Evolutionary conservation across 2,888 invertebrate species (phyloP), one percentile per base, ranked within the genome.

Genomic region (Merodon equestris): DNA sequence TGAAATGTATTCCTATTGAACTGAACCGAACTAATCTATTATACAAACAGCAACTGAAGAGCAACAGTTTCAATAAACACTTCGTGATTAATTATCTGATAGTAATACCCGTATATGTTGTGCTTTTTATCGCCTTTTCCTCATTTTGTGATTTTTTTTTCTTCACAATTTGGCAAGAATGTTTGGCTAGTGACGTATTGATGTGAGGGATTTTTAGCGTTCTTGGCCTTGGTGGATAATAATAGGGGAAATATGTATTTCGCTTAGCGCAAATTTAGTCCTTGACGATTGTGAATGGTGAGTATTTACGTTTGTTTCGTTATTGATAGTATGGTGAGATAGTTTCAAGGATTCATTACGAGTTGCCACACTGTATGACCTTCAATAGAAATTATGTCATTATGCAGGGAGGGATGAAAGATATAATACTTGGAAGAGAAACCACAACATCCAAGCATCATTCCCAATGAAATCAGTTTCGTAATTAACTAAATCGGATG

Each of bases 1-100:
- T n/a, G 36, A 40, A 40, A 40, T 40, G 10, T n/a, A n/a, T n/a
- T n/a, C 10, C 40, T 40, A n/a, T 40, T 9, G n/a, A 27, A 27
- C 7, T 10, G 40, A 40, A 40, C 10, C 3, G 10, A 42, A 44
- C 68, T 27, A 58, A 45, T 72, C 66, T 27, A 27, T 7, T 4
- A 27, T 27, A 27, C 3, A 2, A 27, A 7, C 3, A 27, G 2
- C 27, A 27, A 7, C 3, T 2, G 27, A 27, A 27, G 27, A 2
- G 7, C 27, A 27, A 27, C 7, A 27, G 27, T 27, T 27, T 27
- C 27, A 27, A 27, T 27, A 27, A 27, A 7, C 27, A 27, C 2
- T 27, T 27, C 36, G 64, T 63, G 70, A 79, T 79, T 74, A 79
- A 74, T 79, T 79, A 70, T 70, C 74, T 79, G 79, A 70, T 79